A percentile compares a stretch with the other conserved stretches of the same genome.
Evolutionary conservation across 2,113 vertebrate genomes (phyloP).

Genomic region (Oryzias celebensis): DNA sequence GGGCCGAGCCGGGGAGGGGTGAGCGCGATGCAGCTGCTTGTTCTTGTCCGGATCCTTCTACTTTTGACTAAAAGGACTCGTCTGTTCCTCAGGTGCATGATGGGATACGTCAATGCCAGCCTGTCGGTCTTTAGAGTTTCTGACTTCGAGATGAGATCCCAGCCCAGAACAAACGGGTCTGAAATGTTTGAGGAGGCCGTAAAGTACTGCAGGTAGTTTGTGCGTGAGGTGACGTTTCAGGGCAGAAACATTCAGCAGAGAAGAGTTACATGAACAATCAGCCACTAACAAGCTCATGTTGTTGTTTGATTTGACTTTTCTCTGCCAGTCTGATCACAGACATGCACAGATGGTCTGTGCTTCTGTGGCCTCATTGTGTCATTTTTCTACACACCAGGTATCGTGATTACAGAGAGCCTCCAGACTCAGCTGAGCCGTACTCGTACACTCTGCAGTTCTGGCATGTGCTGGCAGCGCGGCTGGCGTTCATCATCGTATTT

Average conservation of each 20-base stretch:
- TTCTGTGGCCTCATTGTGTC: not conserved
- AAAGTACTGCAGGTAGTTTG: constrained; percentile 81
- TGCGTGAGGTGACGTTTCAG: not conserved
- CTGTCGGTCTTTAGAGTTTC: constrained; percentile 87
- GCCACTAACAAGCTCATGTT: not conserved
- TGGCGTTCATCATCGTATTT: constrained; percentile 97
- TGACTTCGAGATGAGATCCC: constrained; percentile 88
- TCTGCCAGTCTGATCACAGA: not conserved
- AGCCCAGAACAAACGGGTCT: constrained; percentile 83
- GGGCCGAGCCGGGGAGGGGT: constrained; percentile 89
- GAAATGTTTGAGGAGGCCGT: constrained; percentile 83
- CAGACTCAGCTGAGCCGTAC: constrained; percentile 84
- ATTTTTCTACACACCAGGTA: constrained; percentile 75
- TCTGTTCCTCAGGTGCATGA: constrained; percentile 84
- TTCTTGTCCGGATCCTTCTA: not conserved
- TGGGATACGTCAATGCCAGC: constrained; percentile 92
- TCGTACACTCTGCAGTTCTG: constrained; percentile 94
- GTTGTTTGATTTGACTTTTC: not conserved
- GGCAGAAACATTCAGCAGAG: constrained; percentile 1
- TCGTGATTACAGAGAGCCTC: constrained; percentile 91
- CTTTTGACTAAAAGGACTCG: not conserved
- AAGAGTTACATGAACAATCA: not conserved
- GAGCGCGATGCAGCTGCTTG: constrained; percentile 50
- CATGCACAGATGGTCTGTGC: not conserved
- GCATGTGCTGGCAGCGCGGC: constrained; percentile 91